Evolutionary conservation across 1,140 invertebrate species (phyloP), one percentile per base, ranked within the genome.

Genomic region (Eufriesea mexicana): DNA sequence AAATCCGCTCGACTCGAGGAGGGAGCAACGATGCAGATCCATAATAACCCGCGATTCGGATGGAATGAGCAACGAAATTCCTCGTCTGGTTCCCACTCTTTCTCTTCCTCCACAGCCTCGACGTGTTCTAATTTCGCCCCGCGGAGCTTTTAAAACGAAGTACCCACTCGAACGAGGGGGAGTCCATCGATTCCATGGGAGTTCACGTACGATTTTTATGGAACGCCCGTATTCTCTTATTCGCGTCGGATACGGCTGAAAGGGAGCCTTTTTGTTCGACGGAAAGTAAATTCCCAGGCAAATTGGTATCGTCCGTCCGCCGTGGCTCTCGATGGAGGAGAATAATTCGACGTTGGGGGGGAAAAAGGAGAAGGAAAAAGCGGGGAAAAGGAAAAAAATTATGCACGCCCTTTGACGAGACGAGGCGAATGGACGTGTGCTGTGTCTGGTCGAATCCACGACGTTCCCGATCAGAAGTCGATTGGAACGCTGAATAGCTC

Each of bases 191-290:
- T 83, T 83, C 66, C 47, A 71, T 62, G 81, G 81, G 75, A 83
- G 64, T 83, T 83, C 81, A 78, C 81, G 81, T 83, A 78, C 81
- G 81, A 83, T 83, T 83, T 83, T 83, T 78, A 83, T 78, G 81
- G 75, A 78, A 71, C 75, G 81, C 62, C 55, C 81, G 81, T 83
- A 78, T 79, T 84, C 82, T 72, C 76, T 79, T 79, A 79, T 79
- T 78, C 82, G 76, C 47, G 73, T 49, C 45, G 74, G 64, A 54
- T 67, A 57, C 79, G 49, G 57, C 28, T 76, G 57, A 68, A 71
- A 70, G 55, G 54, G 49, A 61, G n/a, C 67, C 67, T 71, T 79
- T 72, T 72, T 54, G 62, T 80, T 66, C 57, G 51, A 4, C 20
- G 70, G 16, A 72, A 79, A 79, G 82, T 80, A 72, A 84, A 84